phyloP scores from a whole-genome alignment of 2,888 invertebrate species.

The Meteorus colon region DNA sequence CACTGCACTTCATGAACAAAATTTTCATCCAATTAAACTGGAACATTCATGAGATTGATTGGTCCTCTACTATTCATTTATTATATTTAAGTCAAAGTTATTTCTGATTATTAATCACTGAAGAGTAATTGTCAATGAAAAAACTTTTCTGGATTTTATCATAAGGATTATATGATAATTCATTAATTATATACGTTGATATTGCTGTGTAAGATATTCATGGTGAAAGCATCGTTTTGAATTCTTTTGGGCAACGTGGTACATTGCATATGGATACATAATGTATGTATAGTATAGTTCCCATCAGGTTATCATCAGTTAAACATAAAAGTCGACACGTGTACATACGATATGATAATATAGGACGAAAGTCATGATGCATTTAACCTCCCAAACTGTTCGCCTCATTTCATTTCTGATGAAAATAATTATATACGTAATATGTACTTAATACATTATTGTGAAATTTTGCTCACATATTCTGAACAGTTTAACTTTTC shows the following conservation, averaged over 20 bases:
- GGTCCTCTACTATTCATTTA: too few species aligned
- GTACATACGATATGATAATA: background rate
- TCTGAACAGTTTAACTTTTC: too few species aligned
- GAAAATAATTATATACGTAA: background rate
- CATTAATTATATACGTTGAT: background rate
- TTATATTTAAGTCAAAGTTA: too few species aligned
- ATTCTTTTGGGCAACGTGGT: background rate
- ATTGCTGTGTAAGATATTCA: background rate
- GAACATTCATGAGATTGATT: too few species aligned
- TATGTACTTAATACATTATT: too few species aligned
- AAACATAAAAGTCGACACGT: conserved; percentile 14
- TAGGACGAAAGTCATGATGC: conserved; percentile 12
- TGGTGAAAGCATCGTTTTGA: conserved; percentile 1
- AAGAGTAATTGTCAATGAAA: too few species aligned
- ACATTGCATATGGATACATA: background rate
- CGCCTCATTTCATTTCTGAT: background rate
- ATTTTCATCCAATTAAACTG: too few species aligned
- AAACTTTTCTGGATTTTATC: too few species aligned
- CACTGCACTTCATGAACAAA: too few species aligned
- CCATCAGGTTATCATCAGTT: conserved; percentile 5
- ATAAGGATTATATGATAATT: too few species aligned
- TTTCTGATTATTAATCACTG: too few species aligned
- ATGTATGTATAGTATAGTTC: background rate
- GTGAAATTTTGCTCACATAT: too few species aligned
- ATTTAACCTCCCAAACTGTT: background rate